A percentile compares a stretch with the other conserved stretches of the same genome.
Evolutionary conservation across 2,888 invertebrate genomes (phyloP).

Genomic region (Lasioglossum zephyrum): DNA sequence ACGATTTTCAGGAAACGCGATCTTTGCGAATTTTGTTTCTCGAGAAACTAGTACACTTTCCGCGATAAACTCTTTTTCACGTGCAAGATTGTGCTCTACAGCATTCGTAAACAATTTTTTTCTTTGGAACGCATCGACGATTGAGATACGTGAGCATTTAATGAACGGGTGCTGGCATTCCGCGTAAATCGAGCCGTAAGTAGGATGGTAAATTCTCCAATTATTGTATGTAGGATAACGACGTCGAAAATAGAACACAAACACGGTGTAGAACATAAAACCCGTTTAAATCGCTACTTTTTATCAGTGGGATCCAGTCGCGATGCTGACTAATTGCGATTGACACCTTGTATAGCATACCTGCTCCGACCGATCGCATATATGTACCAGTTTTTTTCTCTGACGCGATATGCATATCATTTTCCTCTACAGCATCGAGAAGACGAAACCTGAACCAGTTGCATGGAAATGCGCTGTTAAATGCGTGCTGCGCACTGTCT

Average conservation of each 20-base stretch:
- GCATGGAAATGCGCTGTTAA: not conserved
- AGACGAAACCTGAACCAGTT: not conserved
- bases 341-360: not conserved
- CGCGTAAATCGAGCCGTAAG: not conserved
- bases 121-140: not conserved
- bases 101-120: not conserved
- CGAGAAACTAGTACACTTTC: no score
- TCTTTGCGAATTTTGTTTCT: no score
- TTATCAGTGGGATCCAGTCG: not conserved
- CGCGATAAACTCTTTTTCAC: no score
- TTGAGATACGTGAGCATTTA: not conserved
- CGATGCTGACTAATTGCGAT: not conserved
- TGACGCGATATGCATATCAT: not conserved
- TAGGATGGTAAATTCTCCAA: not conserved
- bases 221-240: not conserved
- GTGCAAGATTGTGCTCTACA: not conserved
- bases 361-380: not conserved
- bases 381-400: not conserved
- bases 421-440: not conserved
- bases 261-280: not conserved
- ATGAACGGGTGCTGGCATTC: not conserved
- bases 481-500: not conserved
- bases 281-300: not conserved
- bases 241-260: not conserved
- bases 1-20: no score